A percentile compares a stretch with the other conserved stretches of the same genome.
phyloP scores from a whole-genome alignment of 2,797 vertebrate species.

The Tapera naevia region DNA sequence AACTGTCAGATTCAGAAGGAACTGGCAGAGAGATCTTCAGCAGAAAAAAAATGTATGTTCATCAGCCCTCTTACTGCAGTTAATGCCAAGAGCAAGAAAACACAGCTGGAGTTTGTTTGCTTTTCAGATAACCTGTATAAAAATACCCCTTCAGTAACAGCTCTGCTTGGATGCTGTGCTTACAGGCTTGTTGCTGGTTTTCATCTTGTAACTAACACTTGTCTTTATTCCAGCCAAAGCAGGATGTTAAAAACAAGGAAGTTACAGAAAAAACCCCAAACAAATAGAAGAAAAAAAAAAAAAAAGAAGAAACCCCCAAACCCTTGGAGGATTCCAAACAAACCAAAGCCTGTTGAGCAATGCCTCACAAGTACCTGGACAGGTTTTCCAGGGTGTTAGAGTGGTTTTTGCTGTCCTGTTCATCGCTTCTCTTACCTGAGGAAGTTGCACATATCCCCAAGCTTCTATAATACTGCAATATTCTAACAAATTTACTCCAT shows the following conservation, averaged over 20 bases:
- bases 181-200: background rate
- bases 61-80: background rate
- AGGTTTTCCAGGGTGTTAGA: background rate
- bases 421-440: background rate
- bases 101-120: conserved; percentile 15
- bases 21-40: background rate
- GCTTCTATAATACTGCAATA: background rate
- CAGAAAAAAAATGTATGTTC: background rate
- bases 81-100: background rate
- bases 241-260: background rate
- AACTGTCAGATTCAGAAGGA: background rate
- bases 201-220: background rate
- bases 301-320: no score
- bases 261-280: background rate
- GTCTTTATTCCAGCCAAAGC: background rate
- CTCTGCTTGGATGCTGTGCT: background rate
- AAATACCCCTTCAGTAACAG: background rate
- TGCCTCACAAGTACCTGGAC: background rate
- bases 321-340: background rate
- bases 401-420: background rate
- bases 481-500: background rate
- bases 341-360: background rate
- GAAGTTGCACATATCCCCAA: background rate
- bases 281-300: background rate
- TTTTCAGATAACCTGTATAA: conserved; percentile 1